phyloP scores from a whole-genome alignment of 2,797 vertebrate species.

The Falco novaeseelandiae region DNA sequence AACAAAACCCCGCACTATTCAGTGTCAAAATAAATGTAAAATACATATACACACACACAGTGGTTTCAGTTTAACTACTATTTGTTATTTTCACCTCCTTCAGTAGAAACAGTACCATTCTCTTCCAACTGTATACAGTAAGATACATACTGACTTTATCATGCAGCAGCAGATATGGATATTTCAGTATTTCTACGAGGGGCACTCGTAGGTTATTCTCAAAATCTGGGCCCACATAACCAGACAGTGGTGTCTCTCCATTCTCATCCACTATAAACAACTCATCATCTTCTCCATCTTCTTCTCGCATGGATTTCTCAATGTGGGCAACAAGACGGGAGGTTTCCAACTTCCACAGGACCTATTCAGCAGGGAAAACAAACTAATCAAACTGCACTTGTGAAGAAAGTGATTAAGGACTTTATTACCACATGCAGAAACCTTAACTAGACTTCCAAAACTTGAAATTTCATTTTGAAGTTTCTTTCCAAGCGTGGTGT shows the following conservation, averaged over 20 bases:
- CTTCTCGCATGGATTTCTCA: slow-evolving; percentile 68
- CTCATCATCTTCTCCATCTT: slow-evolving; percentile 78
- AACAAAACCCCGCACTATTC: background rate
- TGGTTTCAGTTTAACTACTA: background rate
- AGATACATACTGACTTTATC: slow-evolving; percentile 80
- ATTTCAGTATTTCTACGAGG: slow-evolving; percentile 84
- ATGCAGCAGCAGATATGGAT: slow-evolving; percentile 82
- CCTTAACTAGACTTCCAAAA: background rate
- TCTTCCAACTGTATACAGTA: rapidly evolving
- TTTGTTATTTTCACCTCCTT: background rate
- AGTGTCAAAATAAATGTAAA: background rate
- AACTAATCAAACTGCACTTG: background rate
- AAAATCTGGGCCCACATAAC: slow-evolving; percentile 76
- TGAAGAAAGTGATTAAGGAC: background rate
- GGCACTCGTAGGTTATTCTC: slow-evolving; percentile 80
- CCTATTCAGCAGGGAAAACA: slow-evolving; percentile 43
- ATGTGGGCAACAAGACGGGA: slow-evolving; percentile 78
- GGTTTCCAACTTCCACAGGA: slow-evolving; percentile 82
- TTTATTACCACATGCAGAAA: background rate
- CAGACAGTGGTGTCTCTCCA: slow-evolving; percentile 71
- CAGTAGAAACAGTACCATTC: rapidly evolving
- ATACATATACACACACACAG: background rate
- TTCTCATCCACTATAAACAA: slow-evolving; percentile 80
- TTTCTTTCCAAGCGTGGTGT: background rate
- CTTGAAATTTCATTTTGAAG: background rate